These are phyloP conservation scores for Peromyscus eremicus DNA, from an alignment of 2,797 vertebrate genomes.

Conservation along the genomic window DNA sequence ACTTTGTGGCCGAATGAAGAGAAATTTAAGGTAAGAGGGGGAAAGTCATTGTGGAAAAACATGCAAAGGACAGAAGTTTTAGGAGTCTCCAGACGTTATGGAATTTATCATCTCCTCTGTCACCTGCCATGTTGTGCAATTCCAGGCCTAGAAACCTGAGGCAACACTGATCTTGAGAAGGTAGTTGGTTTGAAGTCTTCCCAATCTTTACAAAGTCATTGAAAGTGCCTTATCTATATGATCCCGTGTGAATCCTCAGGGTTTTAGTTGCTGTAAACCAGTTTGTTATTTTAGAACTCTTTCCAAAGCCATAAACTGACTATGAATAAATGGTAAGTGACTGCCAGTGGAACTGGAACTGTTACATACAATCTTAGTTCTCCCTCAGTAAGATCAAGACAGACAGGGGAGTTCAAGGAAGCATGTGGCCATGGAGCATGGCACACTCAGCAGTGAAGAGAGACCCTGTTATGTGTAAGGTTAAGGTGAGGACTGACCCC, in stretches of 20 bases:
- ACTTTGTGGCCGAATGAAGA: neutral
- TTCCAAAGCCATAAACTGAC: constrained; percentile 26
- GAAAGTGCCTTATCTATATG: neutral
- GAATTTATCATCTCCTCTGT: neutral
- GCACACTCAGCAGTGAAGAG: neutral
- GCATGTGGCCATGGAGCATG: too few species aligned
- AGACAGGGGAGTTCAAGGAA: neutral
- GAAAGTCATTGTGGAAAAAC: too few species aligned
- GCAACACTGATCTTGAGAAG: neutral
- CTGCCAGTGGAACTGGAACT: neutral
- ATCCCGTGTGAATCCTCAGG: neutral
- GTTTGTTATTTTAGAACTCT: neutral
- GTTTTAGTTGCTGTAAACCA: neutral
- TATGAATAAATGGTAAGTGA: neutral
- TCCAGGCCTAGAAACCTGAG: neutral
- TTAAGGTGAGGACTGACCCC: too few species aligned
- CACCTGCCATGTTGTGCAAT: neutral
- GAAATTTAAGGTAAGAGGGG: neutral
- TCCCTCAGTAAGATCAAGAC: neutral
- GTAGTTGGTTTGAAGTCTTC: neutral
- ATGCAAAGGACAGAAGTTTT: neutral
- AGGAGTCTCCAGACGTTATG: neutral
- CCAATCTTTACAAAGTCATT: neutral
- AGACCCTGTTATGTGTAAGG: neutral
- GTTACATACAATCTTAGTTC: neutral